Evolutionary conservation across 2,888 invertebrate genomes (phyloP).

Genomic region (Plagodis pulveraria): DNA sequence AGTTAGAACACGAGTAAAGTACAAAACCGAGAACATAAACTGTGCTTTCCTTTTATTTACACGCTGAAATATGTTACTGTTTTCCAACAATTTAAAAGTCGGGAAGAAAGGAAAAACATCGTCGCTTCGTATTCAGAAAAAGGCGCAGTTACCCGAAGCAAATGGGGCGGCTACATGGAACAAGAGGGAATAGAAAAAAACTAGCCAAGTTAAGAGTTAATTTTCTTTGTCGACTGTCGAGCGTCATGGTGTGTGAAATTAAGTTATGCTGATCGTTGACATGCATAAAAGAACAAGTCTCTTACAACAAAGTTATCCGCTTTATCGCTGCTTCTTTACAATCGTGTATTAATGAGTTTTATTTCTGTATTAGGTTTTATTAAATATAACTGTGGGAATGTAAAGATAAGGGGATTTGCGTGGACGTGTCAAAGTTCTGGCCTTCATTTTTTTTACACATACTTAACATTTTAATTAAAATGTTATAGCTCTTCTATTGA

Average conservation of each 20-base stretch:
- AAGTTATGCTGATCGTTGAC: constrained; percentile 7
- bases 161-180: constrained; percentile 42
- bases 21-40: constrained; percentile 22
- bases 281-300: not conserved
- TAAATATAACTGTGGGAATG: too few species aligned
- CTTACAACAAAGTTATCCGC: too few species aligned
- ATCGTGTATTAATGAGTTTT: too few species aligned
- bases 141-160: constrained; percentile 47
- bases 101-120: constrained; percentile 31
- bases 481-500: too few species aligned
- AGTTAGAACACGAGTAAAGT: constrained; percentile 6
- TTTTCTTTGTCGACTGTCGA: constrained; percentile 17
- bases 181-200: constrained; percentile 37
- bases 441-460: too few species aligned
- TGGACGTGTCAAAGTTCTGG: too few species aligned
- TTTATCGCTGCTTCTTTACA: too few species aligned
- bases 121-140: constrained; percentile 36
- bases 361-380: too few species aligned
- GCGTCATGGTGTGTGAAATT: constrained; percentile 10
- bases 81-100: constrained; percentile 29
- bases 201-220: constrained; percentile 20
- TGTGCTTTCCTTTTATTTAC: constrained; percentile 23
- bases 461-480: too few species aligned
- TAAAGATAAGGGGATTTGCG: too few species aligned
- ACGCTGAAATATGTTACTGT: constrained; percentile 27